Evolutionary conservation across 30 jellyfish, hydroid and myxozoan species (phyloP).

Genomic region (Nemopilema nomurai): DNA sequence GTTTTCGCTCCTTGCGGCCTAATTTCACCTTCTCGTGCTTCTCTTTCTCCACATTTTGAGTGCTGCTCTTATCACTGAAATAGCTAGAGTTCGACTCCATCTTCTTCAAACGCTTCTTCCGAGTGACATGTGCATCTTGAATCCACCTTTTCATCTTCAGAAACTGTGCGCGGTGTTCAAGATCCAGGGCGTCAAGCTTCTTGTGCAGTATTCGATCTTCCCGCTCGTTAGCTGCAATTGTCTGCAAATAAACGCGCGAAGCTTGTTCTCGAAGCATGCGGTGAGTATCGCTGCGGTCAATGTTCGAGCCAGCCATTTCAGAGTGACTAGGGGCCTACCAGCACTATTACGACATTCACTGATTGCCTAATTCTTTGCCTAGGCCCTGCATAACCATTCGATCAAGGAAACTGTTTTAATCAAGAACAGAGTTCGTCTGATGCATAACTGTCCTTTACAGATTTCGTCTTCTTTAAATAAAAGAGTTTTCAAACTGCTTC

Average conservation of each 20-base stretch:
- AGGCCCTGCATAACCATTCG: not conserved
- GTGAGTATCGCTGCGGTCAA: slow-evolving; percentile 43
- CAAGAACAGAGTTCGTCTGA: not conserved
- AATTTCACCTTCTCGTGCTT: not conserved
- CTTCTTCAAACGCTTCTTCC: slow-evolving; percentile 34
- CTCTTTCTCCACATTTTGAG: not conserved
- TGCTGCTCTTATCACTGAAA: not conserved
- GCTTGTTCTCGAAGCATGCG: slow-evolving; percentile 67
- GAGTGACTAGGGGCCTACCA: not conserved
- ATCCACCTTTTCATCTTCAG: slow-evolving; percentile 60
- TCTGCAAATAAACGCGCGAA: slow-evolving; percentile 66
- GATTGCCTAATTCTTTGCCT: not conserved
- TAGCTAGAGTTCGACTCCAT: slow-evolving; percentile 2
- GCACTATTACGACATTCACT: not conserved
- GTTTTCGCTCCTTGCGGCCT: not conserved
- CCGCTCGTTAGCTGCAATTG: slow-evolving; percentile 68
- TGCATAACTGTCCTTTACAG: too few relatives aligned
- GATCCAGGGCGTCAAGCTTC: slow-evolving; percentile 59
- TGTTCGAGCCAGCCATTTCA: slow-evolving; percentile 29
- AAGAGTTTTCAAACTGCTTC: too few relatives aligned
- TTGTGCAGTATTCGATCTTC: slow-evolving; percentile 57
- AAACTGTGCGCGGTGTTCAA: slow-evolving; percentile 67
- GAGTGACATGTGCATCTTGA: slow-evolving; percentile 30
- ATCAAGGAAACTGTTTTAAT: not conserved
- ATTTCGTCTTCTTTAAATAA: too few relatives aligned